These are phyloP conservation scores for Hydractinia echinata DNA, from an alignment of 30 jellyfish, hydroid and myxozoan species.

Conservation along the genomic window DNA sequence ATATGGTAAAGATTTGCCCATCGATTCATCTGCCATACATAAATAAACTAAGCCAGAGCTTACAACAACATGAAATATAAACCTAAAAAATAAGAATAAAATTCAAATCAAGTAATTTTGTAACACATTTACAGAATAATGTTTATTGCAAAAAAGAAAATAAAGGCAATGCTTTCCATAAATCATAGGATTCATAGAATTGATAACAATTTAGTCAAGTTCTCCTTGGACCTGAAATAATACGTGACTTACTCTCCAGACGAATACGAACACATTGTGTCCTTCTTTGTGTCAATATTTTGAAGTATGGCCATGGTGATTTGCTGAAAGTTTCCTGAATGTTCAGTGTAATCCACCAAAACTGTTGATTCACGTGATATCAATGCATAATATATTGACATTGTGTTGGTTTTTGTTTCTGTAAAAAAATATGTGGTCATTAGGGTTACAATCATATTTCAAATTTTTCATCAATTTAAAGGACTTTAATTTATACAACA, in stretches of 20 bases:
- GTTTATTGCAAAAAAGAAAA: background rate
- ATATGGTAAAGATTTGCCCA: conserved; percentile 83
- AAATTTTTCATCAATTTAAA: too few relatives aligned
- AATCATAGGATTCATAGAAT: background rate
- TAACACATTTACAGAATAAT: background rate
- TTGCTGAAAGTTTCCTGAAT: conserved; percentile 78
- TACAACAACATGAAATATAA: conserved; percentile 77
- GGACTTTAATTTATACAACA: too few relatives aligned
- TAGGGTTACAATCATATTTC: too few relatives aligned
- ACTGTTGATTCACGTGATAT: conserved; percentile 68
- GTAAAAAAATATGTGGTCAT: too few relatives aligned
- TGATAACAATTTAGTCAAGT: background rate
- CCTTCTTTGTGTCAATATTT: conserved; percentile 39
- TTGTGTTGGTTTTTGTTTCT: background rate
- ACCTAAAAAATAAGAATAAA: conserved; percentile 31
- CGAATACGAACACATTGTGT: conserved; percentile 73
- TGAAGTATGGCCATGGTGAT: conserved; percentile 60
- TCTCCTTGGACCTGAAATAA: background rate
- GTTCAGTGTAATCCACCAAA: conserved; percentile 73
- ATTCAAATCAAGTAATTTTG: background rate
- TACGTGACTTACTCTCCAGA: conserved; percentile 60
- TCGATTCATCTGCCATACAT: conserved; percentile 84
- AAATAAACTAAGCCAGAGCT: conserved; percentile 61
- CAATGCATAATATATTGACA: conserved; percentile 80
- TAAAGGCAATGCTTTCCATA: background rate